These are phyloP conservation scores for Bhutanitis thaidina DNA, from an alignment of 2,888 invertebrate species.

Conservation along the genomic window DNA sequence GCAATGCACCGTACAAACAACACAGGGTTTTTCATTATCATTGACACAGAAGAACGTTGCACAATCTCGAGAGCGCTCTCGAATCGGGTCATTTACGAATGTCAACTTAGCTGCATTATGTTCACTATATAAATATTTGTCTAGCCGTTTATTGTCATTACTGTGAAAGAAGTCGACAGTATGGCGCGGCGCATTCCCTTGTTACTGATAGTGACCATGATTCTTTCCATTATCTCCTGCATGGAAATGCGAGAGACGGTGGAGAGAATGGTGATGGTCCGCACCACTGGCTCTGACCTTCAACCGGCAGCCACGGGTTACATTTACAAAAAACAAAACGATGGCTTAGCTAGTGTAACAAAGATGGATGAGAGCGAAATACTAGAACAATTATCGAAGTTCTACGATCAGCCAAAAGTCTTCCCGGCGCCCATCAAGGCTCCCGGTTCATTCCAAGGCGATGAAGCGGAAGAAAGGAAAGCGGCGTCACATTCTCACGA, in stretches of 20 bases:
- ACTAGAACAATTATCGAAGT: slow-evolving; percentile 61
- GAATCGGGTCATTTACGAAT: slow-evolving; percentile 68
- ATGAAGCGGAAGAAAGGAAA: slow-evolving; percentile 48
- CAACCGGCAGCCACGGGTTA: slow-evolving; percentile 81
- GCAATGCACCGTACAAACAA: slow-evolving; percentile 67
- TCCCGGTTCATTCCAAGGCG: slow-evolving; percentile 43
- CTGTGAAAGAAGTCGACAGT: slow-evolving; percentile 46
- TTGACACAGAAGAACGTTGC: slow-evolving; percentile 76
- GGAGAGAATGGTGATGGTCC: slow-evolving; percentile 76
- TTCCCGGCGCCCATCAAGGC: slow-evolving; percentile 50
- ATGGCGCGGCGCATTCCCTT: slow-evolving; percentile 56
- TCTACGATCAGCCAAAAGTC: slow-evolving; percentile 54
- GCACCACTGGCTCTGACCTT: slow-evolving; percentile 78
- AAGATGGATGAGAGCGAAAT: slow-evolving; percentile 69
- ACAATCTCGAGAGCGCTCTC: slow-evolving; percentile 67
- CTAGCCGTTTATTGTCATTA: slow-evolving; percentile 66
- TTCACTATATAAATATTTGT: slow-evolving; percentile 67
- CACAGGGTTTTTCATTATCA: slow-evolving; percentile 74
- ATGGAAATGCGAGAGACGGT: slow-evolving; percentile 73
- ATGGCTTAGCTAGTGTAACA: slow-evolving; percentile 68
- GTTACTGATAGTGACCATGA: slow-evolving; percentile 36
- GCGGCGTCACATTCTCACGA: slow-evolving; percentile 46
- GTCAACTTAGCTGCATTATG: slow-evolving; percentile 63
- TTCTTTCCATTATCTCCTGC: slow-evolving; percentile 41
- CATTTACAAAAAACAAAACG: slow-evolving; percentile 71